A percentile compares a stretch with the other conserved stretches of the same genome.
phyloP scores from a whole-genome alignment of 2,113 vertebrate species.

The Psilopsiagon aurifrons region DNA sequence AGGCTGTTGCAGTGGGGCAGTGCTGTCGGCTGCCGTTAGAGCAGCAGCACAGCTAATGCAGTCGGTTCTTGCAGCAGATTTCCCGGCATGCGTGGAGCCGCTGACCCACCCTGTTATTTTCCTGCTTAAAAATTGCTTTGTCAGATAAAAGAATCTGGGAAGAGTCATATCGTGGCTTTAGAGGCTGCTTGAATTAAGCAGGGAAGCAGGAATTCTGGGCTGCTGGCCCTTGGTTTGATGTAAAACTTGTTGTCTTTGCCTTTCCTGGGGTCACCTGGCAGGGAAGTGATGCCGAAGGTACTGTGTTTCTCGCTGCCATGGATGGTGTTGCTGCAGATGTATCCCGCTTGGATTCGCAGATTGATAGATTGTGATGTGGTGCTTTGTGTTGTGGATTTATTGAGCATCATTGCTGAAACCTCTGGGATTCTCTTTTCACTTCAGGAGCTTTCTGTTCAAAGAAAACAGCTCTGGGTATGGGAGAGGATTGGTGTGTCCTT shows the following conservation, averaged over 20 bases:
- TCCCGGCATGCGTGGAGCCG: conserved; percentile 19
- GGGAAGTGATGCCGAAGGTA: neutral
- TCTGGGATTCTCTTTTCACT: neutral
- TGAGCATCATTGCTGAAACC: neutral
- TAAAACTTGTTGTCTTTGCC: neutral
- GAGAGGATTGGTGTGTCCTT: neutral
- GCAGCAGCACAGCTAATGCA: neutral
- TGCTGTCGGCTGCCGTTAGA: neutral
- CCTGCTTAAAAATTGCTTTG: conserved; percentile 15
- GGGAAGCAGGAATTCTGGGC: neutral
- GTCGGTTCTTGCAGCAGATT: conserved; percentile 29
- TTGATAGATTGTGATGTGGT: neutral
- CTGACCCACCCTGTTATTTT: conserved; percentile 1
- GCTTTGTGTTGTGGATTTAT: neutral
- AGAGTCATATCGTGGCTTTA: neutral
- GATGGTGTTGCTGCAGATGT: neutral
- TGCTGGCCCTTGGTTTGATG: neutral
- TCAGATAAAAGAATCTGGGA: neutral
- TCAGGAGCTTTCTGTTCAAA: fast-evolving
- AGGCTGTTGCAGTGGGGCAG: fast-evolving
- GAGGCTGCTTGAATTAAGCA: neutral
- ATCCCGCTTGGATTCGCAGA: neutral
- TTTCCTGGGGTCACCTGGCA: neutral
- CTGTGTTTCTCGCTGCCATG: neutral
- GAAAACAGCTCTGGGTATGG: neutral